A percentile compares a stretch with the other conserved stretches of the same genome.
Conservation (phyloP, 2,797 vertebrate genomes). For the Macroramphosus scolopax region DNA sequence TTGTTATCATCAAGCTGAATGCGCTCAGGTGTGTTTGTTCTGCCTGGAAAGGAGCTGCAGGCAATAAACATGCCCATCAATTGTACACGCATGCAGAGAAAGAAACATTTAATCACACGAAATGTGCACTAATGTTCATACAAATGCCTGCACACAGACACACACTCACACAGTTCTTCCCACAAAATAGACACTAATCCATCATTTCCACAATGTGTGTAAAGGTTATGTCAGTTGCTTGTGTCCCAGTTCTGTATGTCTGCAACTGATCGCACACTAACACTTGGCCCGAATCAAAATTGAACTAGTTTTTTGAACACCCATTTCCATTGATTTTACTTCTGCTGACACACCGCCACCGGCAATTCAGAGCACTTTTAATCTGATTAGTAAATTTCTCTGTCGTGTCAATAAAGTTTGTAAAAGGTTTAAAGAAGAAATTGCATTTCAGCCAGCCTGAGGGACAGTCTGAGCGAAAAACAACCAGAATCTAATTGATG, state of each 20-base stretch:
- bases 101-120: conserved; percentile 26
- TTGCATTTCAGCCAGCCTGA: conserved; percentile 8
- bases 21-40: conserved; percentile 64
- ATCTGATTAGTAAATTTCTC: conserved; percentile 34
- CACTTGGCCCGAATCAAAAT: conserved; percentile 32
- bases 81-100: conserved; percentile 17
- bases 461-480: conserved; percentile 8
- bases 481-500: conserved; percentile 31
- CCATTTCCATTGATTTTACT: conserved; percentile 41
- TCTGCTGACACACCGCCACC: conserved; percentile 3
- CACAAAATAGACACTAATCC: too few relatives aligned
- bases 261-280: conserved; percentile 9
- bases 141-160: conserved; percentile 4
- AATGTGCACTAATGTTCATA: conserved; percentile 10
- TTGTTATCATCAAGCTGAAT: conserved; percentile 34
- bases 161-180: not conserved
- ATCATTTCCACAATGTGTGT: conserved; percentile 6
- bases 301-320: conserved; percentile 22
- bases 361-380: conserved; percentile 30
- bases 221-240: conserved; percentile 24
- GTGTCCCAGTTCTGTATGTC: conserved; percentile 7
- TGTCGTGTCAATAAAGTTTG: conserved; percentile 45
- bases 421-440: conserved; percentile 32
- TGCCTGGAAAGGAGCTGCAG: conserved; percentile 36
- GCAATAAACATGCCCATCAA: conserved; percentile 24